phyloP scores from a whole-genome alignment of 2,797 vertebrate genomes.

The Cossypha dichroa region DNA sequence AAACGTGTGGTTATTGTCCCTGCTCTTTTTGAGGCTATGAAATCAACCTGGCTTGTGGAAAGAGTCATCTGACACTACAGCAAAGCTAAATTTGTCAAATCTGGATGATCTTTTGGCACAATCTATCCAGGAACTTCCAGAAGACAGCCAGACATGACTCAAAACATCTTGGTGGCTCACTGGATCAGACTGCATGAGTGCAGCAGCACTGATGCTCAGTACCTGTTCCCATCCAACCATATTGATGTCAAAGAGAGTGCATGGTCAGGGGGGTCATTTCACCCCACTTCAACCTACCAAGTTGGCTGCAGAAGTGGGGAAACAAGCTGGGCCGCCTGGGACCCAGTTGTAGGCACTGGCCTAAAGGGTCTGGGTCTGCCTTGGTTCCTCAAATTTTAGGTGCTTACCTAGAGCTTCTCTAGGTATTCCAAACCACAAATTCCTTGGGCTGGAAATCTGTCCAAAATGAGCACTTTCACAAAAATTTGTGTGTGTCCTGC shows the following conservation, averaged over 20 bases:
- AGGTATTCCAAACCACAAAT: neutral
- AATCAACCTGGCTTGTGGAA: neutral
- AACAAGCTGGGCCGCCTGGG: neutral
- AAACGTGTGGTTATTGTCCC: neutral
- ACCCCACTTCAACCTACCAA: neutral
- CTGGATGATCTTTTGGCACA: neutral
- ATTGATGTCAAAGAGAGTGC: neutral
- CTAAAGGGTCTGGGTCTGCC: neutral
- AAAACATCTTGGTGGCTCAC: neutral
- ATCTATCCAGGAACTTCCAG: constrained; percentile 35
- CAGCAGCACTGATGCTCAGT: neutral
- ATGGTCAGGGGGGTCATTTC: fast-evolving
- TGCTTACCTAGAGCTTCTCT: neutral
- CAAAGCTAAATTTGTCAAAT: constrained; percentile 4
- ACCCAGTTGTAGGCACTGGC: neutral
- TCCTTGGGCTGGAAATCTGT: neutral
- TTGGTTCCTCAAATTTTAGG: neutral
- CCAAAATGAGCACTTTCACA: neutral
- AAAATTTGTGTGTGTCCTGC: neutral
- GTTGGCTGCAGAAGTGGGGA: neutral
- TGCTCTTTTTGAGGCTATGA: neutral
- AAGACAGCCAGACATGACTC: neutral
- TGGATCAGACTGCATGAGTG: neutral
- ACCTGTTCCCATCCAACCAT: neutral
- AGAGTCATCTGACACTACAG: neutral